These are phyloP conservation scores for Malurus splendens DNA, from an alignment of 2,797 vertebrate genomes.

Conservation along the genomic window DNA sequence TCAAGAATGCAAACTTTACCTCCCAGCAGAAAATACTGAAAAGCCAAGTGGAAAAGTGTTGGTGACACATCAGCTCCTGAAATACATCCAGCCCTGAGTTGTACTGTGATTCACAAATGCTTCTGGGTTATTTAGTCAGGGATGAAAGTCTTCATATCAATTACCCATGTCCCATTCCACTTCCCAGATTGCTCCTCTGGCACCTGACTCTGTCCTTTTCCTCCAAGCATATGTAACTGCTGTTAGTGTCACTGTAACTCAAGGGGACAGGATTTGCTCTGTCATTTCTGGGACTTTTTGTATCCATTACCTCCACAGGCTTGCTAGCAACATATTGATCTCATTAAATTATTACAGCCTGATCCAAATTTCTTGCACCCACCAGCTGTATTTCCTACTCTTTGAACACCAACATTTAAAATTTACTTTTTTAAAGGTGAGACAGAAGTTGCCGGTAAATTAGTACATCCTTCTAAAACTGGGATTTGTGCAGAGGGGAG, in stretches of 20 bases:
- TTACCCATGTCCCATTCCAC: neutral
- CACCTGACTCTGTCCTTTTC: neutral
- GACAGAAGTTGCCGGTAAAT: neutral
- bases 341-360: neutral
- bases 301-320: neutral
- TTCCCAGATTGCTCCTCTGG: neutral
- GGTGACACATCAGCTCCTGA: neutral
- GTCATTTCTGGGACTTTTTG: neutral
- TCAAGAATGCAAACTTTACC: neutral
- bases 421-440: neutral
- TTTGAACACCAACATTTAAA: neutral
- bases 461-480: neutral
- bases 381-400: neutral
- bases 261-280: neutral
- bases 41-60: neutral
- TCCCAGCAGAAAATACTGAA: neutral
- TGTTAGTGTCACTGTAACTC: neutral
- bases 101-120: neutral
- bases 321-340: neutral
- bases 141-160: neutral
- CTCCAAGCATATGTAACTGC: neutral
- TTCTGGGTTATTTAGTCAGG: neutral
- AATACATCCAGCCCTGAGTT: rapidly evolving
- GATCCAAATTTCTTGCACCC: neutral
- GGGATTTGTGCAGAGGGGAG: neutral